Evolutionary conservation across 2,113 vertebrate species (phyloP), one percentile per base, ranked within the genome.

Genomic region (Amphiprion ocellaris): DNA sequence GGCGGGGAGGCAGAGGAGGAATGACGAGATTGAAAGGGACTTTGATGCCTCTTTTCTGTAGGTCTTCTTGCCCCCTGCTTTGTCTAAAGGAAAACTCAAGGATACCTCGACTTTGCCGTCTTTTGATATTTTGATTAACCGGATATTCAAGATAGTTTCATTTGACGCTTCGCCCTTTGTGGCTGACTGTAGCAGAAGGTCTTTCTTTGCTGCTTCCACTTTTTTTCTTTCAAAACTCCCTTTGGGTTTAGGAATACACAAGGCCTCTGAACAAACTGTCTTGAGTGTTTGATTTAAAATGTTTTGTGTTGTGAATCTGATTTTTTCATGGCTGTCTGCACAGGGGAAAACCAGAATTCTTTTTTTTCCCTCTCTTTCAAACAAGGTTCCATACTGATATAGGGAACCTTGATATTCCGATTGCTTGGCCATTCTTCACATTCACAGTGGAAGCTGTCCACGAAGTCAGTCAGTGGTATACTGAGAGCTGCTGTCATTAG

Each of bases 111-210:
- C 83, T 78, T 82, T 83, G 75, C 60, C 28, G 0, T 23, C 55
- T 69, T 85, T 84, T 65, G 81, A 84, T 77, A 59, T 89, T 84
- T 82, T 67, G 71, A 79, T 86, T 54, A 82, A 76, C 56, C 0
- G 9, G 39, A 76, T 63, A 55, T 71, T 78, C n/a, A 70, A 69
- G 52, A 63, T 47, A 16, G n/a, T 83, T 71, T 44, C 61, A 63
- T 84, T 77, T 87, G 77, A 56, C 10, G 37, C 53, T 60, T 46
- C 5, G 2, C 59, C n/a, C 67, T 72, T 62, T 78, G 53, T 65
- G 53, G 64, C 54, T 55, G n/a, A 28, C 21, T 16, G 26, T 39
- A 4, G 47, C 2, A 4, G 75, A 71, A 28, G 62, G 64, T 50
- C 23, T 46, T 64, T 85, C 33, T 17, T 2, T 61, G 39, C 14